Percentiles rank a stretch among this genome's conserved stretches.
Conservation (phyloP, 2,888 invertebrate species). For the Tachina grossa region DNA sequence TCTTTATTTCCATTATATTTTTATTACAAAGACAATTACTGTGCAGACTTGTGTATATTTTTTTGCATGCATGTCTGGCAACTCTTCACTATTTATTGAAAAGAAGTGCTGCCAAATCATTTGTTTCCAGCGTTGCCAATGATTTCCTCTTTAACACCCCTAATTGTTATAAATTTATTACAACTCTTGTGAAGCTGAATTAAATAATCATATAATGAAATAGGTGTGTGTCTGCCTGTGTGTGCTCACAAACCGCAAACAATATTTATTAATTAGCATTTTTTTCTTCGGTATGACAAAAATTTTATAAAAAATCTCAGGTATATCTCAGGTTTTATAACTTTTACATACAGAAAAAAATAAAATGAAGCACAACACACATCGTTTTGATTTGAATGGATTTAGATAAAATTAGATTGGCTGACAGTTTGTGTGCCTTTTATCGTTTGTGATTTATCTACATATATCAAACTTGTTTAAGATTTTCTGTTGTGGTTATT, state of each 20-base stretch:
- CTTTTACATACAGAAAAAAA: not conserved
- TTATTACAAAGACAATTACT: too few relatives aligned
- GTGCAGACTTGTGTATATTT: too few relatives aligned
- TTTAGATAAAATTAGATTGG: constrained; percentile 43
- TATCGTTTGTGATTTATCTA: constrained; percentile 50
- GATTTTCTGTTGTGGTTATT: constrained; percentile 48
- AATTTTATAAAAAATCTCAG: not conserved
- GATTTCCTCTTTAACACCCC: constrained; percentile 9
- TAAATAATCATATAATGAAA: constrained; percentile 28
- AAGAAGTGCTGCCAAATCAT: not conserved
- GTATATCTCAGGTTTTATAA: constrained; percentile 14
- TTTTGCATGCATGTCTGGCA: too few relatives aligned
- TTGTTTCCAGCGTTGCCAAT: not conserved
- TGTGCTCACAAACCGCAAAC: constrained; percentile 47
- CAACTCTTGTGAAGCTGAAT: constrained; percentile 15
- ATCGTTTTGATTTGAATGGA: constrained; percentile 28
- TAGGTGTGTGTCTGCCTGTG: too few relatives aligned
- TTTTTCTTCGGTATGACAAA: not conserved
- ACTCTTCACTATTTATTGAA: not conserved
- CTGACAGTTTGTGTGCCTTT: constrained; percentile 48
- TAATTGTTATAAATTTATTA: constrained; percentile 20
- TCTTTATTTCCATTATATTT: too few relatives aligned
- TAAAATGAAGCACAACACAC: constrained; percentile 1
- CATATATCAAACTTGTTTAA: constrained; percentile 58
- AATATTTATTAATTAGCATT: constrained; percentile 65